Conservation (phyloP, 2,797 vertebrate species). For the Anisognathus igniventris region DNA sequence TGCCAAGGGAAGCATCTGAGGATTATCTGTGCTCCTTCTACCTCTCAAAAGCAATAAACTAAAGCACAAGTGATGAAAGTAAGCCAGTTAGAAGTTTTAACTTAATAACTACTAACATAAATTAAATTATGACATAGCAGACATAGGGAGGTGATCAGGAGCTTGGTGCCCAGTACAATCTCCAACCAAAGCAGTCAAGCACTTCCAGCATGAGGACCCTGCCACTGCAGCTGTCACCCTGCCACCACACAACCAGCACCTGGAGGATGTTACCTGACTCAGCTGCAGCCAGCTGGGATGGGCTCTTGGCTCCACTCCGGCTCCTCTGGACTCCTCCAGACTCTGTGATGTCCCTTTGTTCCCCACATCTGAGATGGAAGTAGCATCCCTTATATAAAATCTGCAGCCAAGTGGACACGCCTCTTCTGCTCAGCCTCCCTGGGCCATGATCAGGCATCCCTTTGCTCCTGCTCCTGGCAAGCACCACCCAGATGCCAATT, state of each 20-base stretch:
- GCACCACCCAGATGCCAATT: not conserved
- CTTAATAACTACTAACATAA: not conserved
- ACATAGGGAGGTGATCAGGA: fast-evolving
- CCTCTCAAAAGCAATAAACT: not conserved
- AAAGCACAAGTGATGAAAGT: not conserved
- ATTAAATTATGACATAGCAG: not conserved
- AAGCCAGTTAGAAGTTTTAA: not conserved
- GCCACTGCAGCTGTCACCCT: not conserved
- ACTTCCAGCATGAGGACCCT: not conserved
- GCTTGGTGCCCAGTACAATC: not conserved
- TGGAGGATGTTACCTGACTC: not conserved
- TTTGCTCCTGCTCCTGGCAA: not conserved
- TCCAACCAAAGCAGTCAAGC: not conserved
- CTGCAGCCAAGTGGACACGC: not conserved
- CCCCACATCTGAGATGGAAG: not conserved
- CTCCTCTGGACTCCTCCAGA: not conserved
- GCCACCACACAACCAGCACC: not conserved
- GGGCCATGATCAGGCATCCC: not conserved
- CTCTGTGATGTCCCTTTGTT: fast-evolving
- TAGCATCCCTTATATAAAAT: not conserved
- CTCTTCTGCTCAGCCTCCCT: not conserved
- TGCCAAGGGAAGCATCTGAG: not conserved
- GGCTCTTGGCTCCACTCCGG: not conserved
- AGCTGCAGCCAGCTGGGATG: not conserved
- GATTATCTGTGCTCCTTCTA: not conserved